Evolutionary conservation across 2,113 vertebrate genomes (phyloP).

Genomic region (Pituophis catenifer): DNA sequence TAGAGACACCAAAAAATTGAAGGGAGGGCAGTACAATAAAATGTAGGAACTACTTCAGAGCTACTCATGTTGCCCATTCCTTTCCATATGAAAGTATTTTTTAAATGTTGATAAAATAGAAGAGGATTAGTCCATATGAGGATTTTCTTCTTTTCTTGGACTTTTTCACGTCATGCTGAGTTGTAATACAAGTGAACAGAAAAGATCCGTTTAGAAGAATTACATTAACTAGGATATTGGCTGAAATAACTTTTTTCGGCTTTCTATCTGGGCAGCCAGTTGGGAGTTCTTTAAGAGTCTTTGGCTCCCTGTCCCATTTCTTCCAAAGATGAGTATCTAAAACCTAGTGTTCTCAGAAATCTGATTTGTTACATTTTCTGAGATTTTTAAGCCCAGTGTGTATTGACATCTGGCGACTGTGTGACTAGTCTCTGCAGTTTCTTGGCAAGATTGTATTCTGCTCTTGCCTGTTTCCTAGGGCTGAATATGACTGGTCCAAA

Average conservation of each 20-base stretch:
- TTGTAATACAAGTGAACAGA: neutral
- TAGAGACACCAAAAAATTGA: neutral
- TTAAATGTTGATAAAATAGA: neutral
- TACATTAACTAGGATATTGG: constrained; percentile 18
- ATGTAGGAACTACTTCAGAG: neutral
- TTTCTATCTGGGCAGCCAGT: neutral
- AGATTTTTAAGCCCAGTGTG: neutral
- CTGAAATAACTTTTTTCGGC: constrained; percentile 34
- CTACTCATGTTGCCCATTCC: neutral
- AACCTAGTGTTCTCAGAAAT: constrained; percentile 22
- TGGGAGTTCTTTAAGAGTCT: neutral
- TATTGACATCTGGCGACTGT: neutral
- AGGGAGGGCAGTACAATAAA: no score
- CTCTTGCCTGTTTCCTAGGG: neutral
- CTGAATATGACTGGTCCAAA: neutral
- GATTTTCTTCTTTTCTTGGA: neutral
- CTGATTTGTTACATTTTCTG: constrained; percentile 27
- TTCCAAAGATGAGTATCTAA: constrained; percentile 35
- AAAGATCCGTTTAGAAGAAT: constrained; percentile 1
- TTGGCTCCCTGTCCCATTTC: neutral
- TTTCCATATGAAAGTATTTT: neutral
- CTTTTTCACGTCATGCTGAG: neutral
- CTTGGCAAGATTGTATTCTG: no score
- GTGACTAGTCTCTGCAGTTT: neutral
- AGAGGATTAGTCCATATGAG: neutral